Base-by-base conservation (phyloP, 2,888 invertebrate genomes). In the Himalopsyche tibetana region DNA sequence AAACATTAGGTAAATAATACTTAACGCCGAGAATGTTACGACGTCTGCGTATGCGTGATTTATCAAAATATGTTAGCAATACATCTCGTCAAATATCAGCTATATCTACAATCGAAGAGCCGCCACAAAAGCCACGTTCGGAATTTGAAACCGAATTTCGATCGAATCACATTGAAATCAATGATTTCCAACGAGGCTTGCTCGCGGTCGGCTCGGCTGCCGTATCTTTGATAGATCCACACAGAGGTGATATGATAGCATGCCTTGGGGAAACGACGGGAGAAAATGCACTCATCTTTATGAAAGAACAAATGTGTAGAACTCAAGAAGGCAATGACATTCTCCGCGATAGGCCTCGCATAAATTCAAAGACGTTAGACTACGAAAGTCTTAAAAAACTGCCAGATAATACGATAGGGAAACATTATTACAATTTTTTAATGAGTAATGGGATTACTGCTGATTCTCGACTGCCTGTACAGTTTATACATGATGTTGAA, bases 251-350 rank as follows among this genome's bases (percentile, higher is more conserved):
- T 91, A 98, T 98, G 97, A 97, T 99, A 89, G 98, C 99, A 38
- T 97, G 98, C 89, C 94, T 99, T 89, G 98, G 98, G 0, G 99
- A 99, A 93, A 97, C 98, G 0, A 98, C 98, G 12, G 98, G 95
- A 4, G 93, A 93, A 88, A 91, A 90, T 80, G 96, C 98, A 4
- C 93, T 98, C 6, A 93, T 93, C 88, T 93, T 95, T 89, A 97
- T 99, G 92, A 93, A 94, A 84, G 91, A 93, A 74, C 94, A 95
- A 91, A 98, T 99, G 98, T 91, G 94, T 88, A 92, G 93, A 80
- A 96, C 96, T 85, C 91, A 94, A 3, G 98, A 98, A 92, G 99
- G 99, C 2, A 91, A 91, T 36, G 93, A 95, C 89, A 97, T 99
- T 90, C 92, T 96, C 85, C 92, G 92, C 83, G 95, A 97, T 84